Percentiles rank a stretch among this genome's conserved stretches.
phyloP scores from a whole-genome alignment of 2,797 vertebrate species.

The Spinus olivaceus region DNA sequence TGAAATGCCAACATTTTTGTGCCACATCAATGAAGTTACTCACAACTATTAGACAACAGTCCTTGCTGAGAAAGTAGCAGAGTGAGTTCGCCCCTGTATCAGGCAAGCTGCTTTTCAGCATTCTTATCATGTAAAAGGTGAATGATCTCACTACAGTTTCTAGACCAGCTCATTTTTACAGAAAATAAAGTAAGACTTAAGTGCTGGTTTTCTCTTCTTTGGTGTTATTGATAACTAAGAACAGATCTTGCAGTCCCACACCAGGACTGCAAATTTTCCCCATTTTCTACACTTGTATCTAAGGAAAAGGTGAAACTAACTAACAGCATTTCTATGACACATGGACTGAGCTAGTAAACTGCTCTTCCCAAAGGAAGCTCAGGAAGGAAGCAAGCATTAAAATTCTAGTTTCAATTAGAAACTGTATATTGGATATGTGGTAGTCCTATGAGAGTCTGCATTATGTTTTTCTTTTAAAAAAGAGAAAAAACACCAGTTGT shows the following conservation, averaged over 20 bases:
- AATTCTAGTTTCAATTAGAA: neutral
- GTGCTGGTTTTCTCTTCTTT: neutral
- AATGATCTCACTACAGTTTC: neutral
- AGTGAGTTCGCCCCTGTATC: neutral
- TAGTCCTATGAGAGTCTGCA: neutral
- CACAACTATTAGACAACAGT: neutral
- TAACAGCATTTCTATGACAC: neutral
- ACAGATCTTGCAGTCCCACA: neutral
- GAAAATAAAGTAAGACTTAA: neutral
- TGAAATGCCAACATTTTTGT: neutral
- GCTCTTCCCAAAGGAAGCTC: neutral
- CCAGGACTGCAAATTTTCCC: neutral
- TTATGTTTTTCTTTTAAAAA: neutral
- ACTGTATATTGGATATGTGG: neutral
- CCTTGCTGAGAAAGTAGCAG: neutral
- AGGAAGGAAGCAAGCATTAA: neutral
- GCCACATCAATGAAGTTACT: neutral
- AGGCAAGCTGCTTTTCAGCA: neutral
- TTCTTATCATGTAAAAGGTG: neutral
- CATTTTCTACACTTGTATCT: neutral
- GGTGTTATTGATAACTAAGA: neutral
- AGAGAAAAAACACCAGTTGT: rapidly evolving
- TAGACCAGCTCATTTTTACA: neutral
- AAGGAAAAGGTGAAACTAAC: neutral
- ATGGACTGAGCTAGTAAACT: neutral